phyloP scores from a whole-genome alignment of 2,888 invertebrate genomes.

The Sphaerophoria rueppellii region DNA sequence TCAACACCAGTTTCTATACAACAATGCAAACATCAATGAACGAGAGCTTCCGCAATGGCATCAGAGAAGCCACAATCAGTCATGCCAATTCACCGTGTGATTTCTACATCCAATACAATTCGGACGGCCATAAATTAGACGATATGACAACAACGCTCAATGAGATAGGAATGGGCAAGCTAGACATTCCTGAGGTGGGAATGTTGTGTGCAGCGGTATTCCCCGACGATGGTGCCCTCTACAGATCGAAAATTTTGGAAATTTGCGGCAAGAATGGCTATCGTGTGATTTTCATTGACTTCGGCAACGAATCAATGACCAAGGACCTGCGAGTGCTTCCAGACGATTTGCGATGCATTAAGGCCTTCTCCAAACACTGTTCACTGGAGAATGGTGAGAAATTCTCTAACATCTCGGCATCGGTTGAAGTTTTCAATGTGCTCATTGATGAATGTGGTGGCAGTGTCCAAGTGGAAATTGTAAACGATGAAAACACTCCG shows the following conservation, averaged over 20 bases:
- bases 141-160: conserved; percentile 81
- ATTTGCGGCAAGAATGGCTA: conserved; percentile 88
- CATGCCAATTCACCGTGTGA: conserved; percentile 88
- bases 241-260: conserved; percentile 92
- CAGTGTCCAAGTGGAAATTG: conserved; percentile 77
- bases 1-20: conserved; percentile 74
- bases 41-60: conserved; percentile 70
- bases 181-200: conserved; percentile 76
- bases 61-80: conserved; percentile 85
- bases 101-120: conserved; percentile 90
- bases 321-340: conserved; percentile 85
- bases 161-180: conserved; percentile 61
- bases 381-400: conserved; percentile 84
- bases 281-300: conserved; percentile 88
- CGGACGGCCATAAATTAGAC: conserved; percentile 83
- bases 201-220: conserved; percentile 90
- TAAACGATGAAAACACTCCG: conserved; percentile 75
- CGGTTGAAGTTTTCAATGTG: conserved; percentile 77
- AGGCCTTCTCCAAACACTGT: conserved; percentile 85
- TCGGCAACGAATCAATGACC: conserved; percentile 85
- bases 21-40: conserved; percentile 73
- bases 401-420: conserved; percentile 79
- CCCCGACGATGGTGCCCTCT: conserved; percentile 92
- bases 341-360: conserved; percentile 84
- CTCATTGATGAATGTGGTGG: conserved; percentile 78